Evolutionary conservation across 2,888 invertebrate species (phyloP), one percentile per base, ranked within the genome.

Genomic region (Cyaniris semiargus): DNA sequence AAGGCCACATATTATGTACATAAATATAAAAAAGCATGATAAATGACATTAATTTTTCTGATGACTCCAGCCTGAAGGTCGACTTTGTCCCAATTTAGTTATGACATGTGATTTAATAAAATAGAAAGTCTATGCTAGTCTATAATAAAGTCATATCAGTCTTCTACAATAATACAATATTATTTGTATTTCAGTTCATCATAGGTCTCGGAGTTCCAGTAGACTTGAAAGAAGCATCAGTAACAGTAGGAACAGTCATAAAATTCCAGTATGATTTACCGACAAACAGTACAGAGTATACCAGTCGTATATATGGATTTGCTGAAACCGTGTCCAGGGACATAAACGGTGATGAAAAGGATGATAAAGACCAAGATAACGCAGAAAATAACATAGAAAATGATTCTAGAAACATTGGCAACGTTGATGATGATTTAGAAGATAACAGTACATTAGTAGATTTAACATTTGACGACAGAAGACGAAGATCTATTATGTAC

Each of bases 261-360:
- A 96, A 96, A 86, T 95, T 96, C 80, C 96, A 95, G 86, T 96
- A 96, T 87, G 92, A 95, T 79, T 87, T 96, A 79, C 96, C 96
- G 7, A 95, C 95, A 77, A 96, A 96, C 83, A 95, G 95, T 81
- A 88, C 95, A 0, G 93, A 94, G 84, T 95, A 95, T 81, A 95
- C 95, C 3, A 91, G 92, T 78, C 89, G 94, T 83, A 93, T 93
- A 74, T 93, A 91, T 78, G 93, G 93, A 1, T 94, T 93, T 75
- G 90, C 86, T 15, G 86, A 87, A 8, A 93, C 93, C 1, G 86
- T 93, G 4, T 90, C 92, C 4, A 88, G 93, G 83, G 92, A 92
- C 76, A 93, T 93, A 87, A 85, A 88, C 13, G 88, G 83, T 53
- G 84, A 87, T 60, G 79, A 84, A 21, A 81, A 83, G 75, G 83